These are phyloP conservation scores for Sprattus sprattus DNA, from an alignment of 2,113 vertebrate genomes.

Conservation along the genomic window DNA sequence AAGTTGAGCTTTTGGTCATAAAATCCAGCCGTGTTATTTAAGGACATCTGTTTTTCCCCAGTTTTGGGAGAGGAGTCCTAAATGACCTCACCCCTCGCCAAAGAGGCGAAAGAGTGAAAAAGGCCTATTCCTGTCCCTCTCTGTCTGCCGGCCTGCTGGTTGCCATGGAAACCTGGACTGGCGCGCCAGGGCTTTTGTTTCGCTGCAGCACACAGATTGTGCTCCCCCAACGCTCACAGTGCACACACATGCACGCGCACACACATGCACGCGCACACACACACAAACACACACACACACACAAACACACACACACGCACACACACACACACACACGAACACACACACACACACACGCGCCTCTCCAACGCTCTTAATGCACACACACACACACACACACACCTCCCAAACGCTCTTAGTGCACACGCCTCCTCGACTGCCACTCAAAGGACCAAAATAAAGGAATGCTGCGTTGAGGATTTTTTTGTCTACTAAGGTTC, in stretches of 20 bases:
- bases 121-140: constrained; percentile 38
- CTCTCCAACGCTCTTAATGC: constrained; percentile 23
- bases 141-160: constrained; percentile 45
- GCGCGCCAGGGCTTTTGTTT: constrained; percentile 53
- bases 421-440: not conserved
- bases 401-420: constrained; percentile 34
- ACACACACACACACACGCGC: too few species aligned
- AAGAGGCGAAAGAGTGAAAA: constrained; percentile 11
- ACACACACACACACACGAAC: not conserved
- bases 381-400: not conserved
- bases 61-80: constrained; percentile 15
- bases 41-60: not conserved
- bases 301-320: not conserved
- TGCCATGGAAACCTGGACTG: constrained; percentile 61
- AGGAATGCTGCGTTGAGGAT: not conserved
- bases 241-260: not conserved
- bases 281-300: constrained; percentile 23
- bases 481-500: not conserved
- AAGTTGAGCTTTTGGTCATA: not conserved
- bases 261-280: too few species aligned
- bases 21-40: not conserved
- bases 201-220: constrained; percentile 48
- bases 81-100: not conserved
- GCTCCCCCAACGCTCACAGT: constrained; percentile 35
- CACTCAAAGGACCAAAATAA: not conserved